Evolutionary conservation across 1,140 invertebrate genomes (phyloP).

Genomic region (Laupala kohalensis): DNA sequence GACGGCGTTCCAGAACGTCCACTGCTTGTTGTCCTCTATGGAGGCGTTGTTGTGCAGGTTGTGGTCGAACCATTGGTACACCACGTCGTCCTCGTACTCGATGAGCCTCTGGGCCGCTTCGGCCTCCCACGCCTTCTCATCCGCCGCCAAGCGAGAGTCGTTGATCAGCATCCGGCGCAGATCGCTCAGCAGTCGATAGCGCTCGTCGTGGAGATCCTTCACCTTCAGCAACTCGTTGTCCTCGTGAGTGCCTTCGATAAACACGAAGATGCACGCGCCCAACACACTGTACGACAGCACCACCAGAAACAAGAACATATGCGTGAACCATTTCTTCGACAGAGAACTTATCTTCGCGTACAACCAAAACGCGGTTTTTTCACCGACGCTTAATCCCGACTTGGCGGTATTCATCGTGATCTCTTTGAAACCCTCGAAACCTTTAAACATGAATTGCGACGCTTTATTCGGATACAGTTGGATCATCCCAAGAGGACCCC

Average conservation of each 20-base stretch:
- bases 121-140: conserved; percentile 13
- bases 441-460: conserved; percentile 58
- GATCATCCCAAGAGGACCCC: conserved; percentile 1
- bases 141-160: neutral
- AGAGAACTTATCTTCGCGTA: conserved; percentile 61
- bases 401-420: conserved; percentile 56
- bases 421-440: conserved; percentile 54
- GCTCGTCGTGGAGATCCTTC: conserved; percentile 1
- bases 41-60: conserved; percentile 26
- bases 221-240: conserved; percentile 35
- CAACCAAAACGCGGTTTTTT: conserved; percentile 65
- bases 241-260: conserved; percentile 53
- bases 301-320: conserved; percentile 67
- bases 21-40: conserved; percentile 31
- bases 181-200: conserved; percentile 24
- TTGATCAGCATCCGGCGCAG: neutral
- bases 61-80: conserved; percentile 39
- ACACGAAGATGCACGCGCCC: conserved; percentile 61
- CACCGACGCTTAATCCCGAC: conserved; percentile 63
- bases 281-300: conserved; percentile 61
- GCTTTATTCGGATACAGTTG: conserved; percentile 44
- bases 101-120: conserved; percentile 23
- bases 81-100: conserved; percentile 36
- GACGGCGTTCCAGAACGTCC: conserved; percentile 83
- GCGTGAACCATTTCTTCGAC: conserved; percentile 76